A percentile compares a stretch with the other conserved stretches of the same genome.
These are phyloP conservation scores for Leptarthrus brevirostris DNA, from an alignment of 2,888 invertebrate genomes.

Conservation along the genomic window DNA sequence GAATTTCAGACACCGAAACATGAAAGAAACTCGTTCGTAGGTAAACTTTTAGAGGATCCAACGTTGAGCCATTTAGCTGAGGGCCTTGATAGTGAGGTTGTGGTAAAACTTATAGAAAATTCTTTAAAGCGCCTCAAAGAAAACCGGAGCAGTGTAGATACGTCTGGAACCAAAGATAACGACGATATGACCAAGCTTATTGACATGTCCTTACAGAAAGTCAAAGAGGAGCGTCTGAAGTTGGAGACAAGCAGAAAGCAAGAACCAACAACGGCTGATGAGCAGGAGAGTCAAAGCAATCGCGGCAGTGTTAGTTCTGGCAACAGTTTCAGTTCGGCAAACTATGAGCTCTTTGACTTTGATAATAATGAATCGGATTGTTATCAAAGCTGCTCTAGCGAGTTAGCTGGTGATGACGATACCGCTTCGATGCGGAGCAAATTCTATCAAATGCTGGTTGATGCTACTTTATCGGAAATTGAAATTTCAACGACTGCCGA, in stretches of 20 bases:
- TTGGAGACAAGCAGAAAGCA: slow-evolving; percentile 64
- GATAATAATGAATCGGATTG: slow-evolving; percentile 75
- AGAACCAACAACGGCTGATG: slow-evolving; percentile 59
- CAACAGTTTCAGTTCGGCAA: slow-evolving; percentile 75
- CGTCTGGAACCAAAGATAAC: slow-evolving; percentile 67
- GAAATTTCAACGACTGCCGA: slow-evolving; percentile 74
- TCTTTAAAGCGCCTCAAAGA: slow-evolving; percentile 72
- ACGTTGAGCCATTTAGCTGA: slow-evolving; percentile 74
- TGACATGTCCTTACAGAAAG: slow-evolving; percentile 64
- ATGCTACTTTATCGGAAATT: slow-evolving; percentile 77
- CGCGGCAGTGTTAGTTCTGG: slow-evolving; percentile 70
- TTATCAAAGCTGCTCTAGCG: slow-evolving; percentile 78
- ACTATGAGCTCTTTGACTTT: slow-evolving; percentile 81
- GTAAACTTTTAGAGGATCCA: slow-evolving; percentile 73
- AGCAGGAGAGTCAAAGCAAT: slow-evolving; percentile 69
- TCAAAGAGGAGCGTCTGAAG: slow-evolving; percentile 64
- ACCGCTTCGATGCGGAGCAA: slow-evolving; percentile 74
- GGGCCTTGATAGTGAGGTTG: slow-evolving; percentile 72
- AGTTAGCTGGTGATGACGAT: slow-evolving; percentile 75
- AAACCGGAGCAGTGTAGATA: slow-evolving; percentile 62
- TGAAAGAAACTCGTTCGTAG: slow-evolving; percentile 59
- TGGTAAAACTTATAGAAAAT: slow-evolving; percentile 75
- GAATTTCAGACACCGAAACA: slow-evolving; percentile 55
- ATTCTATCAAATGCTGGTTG: slow-evolving; percentile 79
- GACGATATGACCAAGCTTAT: slow-evolving; percentile 67